Evolutionary conservation across 1,140 invertebrate species (phyloP).

Genomic region (Drosophila cardini): DNA sequence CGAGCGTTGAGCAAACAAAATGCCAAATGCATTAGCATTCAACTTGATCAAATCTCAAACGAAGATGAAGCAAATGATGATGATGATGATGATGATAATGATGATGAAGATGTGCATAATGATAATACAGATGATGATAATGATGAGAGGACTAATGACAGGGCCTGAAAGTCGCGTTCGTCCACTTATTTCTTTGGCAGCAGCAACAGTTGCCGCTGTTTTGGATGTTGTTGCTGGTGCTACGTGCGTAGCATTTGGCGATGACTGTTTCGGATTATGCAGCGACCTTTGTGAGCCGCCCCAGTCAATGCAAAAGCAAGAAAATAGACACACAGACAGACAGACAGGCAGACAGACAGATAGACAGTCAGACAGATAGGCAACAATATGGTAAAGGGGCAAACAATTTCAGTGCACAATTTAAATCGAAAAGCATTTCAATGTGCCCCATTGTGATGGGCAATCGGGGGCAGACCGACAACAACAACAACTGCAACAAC

Average conservation of each 20-base stretch:
- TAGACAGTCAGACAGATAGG: not conserved
- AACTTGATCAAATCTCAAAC: conserved; percentile 36
- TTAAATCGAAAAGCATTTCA: conserved; percentile 47
- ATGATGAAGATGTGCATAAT: not conserved
- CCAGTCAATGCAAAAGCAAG: conserved; percentile 6
- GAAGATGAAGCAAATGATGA: conserved; percentile 15
- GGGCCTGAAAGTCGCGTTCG: conserved; percentile 42
- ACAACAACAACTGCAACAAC: conserved; percentile 34
- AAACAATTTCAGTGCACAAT: conserved; percentile 42
- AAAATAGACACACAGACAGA: not conserved
- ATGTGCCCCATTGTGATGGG: conserved; percentile 42
- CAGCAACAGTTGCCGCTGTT: conserved; percentile 12
- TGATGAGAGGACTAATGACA: conserved; percentile 42
- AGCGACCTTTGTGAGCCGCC: conserved; percentile 39
- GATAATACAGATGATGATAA: conserved; percentile 26
- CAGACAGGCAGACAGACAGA: not conserved
- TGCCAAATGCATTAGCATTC: conserved; percentile 52
- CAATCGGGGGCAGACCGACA: conserved; percentile 23
- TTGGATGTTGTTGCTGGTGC: conserved; percentile 7
- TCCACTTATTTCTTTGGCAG: conserved; percentile 42
- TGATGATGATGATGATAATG: not conserved
- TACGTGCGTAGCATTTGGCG: conserved; percentile 49
- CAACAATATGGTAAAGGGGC: conserved; percentile 10
- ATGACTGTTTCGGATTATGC: conserved; percentile 46
- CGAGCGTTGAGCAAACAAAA: conserved; percentile 67